Base-by-base conservation (phyloP, 2,888 invertebrate species). In the Hyles lineata region DNA sequence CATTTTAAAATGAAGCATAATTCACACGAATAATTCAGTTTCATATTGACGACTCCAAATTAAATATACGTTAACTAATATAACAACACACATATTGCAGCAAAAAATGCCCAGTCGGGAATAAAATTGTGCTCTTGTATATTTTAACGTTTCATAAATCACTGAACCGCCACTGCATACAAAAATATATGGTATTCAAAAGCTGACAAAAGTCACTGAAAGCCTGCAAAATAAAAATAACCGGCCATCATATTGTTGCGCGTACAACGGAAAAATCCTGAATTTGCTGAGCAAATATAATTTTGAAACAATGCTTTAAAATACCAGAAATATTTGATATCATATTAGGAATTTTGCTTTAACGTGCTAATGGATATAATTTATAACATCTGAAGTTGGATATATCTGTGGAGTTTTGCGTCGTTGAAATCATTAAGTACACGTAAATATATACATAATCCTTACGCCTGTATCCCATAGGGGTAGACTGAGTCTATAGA, bases 141-240 rank as follows among this genome's bases (percentile, higher is more conserved):
- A 67, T 67, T 67, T 50, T 67, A 50, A 67, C 67, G 67, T 67
- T 17, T 23, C 50, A 67, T 67, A 67, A 67, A 67, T 67, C 67
- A 50, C 23, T 67, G 67, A 50, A 50, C 67, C 67, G 50, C 63
- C 63, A 21, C 63, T 67, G 50, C 67, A 50, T 67, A 67, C 67
- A 50, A 67, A 67, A 67, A 67, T 67, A 67, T 67, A 67, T 67
- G 67, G 67, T 23, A 43, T 67, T 67, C 50, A 67, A 67, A 67
- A 67, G 23, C 67, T 50, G 67, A 67, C 67, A 67, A 67, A 67
- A 67, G 67, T 67, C 67, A 67, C 67, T 50, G 50, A 67, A 67
- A 67, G 67, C 67, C 50, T 67, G 67, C 23, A 43, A 43, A 67
- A 23, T 43, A 67, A 67, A 67, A 67, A 67, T 67, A 67, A 50